phyloP scores from a whole-genome alignment of 2,113 vertebrate species.

The Ciconia boyciana region DNA sequence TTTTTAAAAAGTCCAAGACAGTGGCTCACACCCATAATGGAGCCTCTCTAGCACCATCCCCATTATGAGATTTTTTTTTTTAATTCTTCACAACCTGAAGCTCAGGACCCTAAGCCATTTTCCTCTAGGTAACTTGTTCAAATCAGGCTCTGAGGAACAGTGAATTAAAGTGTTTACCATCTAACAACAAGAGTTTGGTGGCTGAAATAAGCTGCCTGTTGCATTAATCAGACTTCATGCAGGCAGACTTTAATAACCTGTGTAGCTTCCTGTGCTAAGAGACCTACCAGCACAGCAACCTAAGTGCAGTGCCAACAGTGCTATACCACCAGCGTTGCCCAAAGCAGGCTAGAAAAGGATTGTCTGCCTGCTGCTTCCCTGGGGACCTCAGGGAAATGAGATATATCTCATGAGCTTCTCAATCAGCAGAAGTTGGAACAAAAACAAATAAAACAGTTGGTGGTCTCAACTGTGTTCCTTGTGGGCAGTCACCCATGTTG shows the following conservation, averaged over 20 bases:
- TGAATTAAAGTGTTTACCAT: background rate
- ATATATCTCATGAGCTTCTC: conserved; percentile 37
- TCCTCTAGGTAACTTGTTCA: background rate
- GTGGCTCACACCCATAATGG: background rate
- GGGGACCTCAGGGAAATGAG: background rate
- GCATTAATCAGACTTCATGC: background rate
- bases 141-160: background rate
- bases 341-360: background rate
- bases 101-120: background rate
- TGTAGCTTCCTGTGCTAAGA: background rate
- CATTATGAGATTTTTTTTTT: background rate
- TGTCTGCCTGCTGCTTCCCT: background rate
- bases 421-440: conserved; percentile 43
- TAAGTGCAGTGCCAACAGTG: background rate
- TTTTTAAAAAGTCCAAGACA: background rate
- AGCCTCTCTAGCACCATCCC: background rate
- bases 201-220: background rate
- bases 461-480: conserved; percentile 27
- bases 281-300: background rate
- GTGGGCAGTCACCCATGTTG: conserved; percentile 31
- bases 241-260: background rate
- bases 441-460: conserved; percentile 53
- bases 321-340: background rate
- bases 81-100: background rate
- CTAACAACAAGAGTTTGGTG: background rate